Conservation (phyloP, 1,140 invertebrate genomes). For the Drosophila triauraria region DNA sequence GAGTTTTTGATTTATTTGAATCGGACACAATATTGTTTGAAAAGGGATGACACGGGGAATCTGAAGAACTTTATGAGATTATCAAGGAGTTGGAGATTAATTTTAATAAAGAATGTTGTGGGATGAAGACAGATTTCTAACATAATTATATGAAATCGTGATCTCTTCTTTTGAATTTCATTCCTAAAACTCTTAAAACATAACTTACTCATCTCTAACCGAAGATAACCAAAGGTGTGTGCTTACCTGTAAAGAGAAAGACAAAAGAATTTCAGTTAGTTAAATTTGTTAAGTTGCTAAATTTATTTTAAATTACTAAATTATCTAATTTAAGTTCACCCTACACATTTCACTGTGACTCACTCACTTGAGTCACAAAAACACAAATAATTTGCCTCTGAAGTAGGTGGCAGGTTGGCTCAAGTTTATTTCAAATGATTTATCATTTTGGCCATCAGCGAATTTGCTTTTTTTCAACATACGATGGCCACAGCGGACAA, state of each 20-base stretch:
- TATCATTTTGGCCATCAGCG: conserved; percentile 33
- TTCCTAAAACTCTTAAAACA: neutral
- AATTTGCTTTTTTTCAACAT: neutral
- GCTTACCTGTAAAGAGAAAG: conserved; percentile 63
- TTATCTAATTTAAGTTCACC: neutral
- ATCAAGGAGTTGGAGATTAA: neutral
- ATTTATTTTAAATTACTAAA: neutral
- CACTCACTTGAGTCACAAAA: conserved; percentile 14
- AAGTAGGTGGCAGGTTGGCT: conserved; percentile 20
- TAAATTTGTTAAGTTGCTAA: neutral
- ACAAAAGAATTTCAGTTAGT: conserved; percentile 30
- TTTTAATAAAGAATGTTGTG: neutral
- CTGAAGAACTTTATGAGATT: neutral
- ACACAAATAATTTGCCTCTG: conserved; percentile 2
- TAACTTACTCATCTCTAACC: conserved; percentile 14
- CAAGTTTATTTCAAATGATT: conserved; percentile 27
- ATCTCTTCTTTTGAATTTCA: too few species aligned
- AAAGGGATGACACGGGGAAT: conserved; percentile 25
- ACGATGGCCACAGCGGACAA: conserved; percentile 26
- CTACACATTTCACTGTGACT: conserved; percentile 2
- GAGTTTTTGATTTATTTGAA: conserved; percentile 49
- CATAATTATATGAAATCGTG: neutral
- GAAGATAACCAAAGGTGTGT: neutral
- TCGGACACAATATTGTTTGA: conserved; percentile 1
- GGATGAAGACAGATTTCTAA: neutral